These are phyloP conservation scores for Trypoxylus dichotomus DNA, from an alignment of 1,140 invertebrate genomes.

Conservation along the genomic window DNA sequence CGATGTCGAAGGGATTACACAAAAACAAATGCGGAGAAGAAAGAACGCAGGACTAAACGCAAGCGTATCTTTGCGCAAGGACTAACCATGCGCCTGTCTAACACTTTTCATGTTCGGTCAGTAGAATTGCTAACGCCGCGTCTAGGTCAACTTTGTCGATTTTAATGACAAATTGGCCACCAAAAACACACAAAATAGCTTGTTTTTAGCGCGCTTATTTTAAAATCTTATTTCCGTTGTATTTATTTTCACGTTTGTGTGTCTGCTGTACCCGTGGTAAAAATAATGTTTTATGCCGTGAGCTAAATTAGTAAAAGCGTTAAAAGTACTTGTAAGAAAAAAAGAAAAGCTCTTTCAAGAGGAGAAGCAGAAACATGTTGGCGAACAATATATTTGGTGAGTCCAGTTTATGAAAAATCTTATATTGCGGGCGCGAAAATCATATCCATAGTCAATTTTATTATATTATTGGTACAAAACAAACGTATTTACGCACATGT, in stretches of 20 bases:
- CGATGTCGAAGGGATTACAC: background rate
- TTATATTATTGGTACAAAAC: too few relatives aligned
- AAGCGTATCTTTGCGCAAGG: conserved; percentile 11
- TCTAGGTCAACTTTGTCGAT: conserved; percentile 25
- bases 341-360: background rate
- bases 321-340: background rate
- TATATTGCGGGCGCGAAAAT: too few relatives aligned
- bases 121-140: conserved; percentile 18
- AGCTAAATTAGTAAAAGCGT: background rate
- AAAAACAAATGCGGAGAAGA: background rate
- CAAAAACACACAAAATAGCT: background rate
- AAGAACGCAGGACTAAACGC: conserved; percentile 6
- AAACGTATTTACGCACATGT: too few relatives aligned
- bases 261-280: background rate
- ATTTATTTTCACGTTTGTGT: conserved; percentile 13
- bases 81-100: conserved; percentile 22
- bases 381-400: conserved; percentile 10
- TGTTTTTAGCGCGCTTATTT: conserved; percentile 5
- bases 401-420: background rate
- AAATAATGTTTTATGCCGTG: background rate
- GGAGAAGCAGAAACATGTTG: background rate
- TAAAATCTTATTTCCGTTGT: background rate
- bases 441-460: too few relatives aligned
- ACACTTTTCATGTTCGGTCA: conserved; percentile 14
- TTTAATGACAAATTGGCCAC: conserved; percentile 1